Evolutionary conservation across 2,888 invertebrate genomes (phyloP), one percentile per base, ranked within the genome.

Genomic region (Pogonocherus hispidulus): DNA sequence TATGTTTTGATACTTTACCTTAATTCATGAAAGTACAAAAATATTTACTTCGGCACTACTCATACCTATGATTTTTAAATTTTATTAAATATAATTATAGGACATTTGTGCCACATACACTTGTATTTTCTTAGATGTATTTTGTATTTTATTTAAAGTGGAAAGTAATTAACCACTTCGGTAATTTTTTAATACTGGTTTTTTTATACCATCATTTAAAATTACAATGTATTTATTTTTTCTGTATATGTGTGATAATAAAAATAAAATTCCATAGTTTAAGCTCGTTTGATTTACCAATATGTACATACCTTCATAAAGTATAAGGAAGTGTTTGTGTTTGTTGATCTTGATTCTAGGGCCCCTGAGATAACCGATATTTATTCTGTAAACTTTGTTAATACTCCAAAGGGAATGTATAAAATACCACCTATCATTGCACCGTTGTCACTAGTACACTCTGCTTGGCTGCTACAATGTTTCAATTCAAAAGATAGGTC

Each of bases 161-260:
- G 22, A 20, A 32, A 32, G 35, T 51, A 46, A 47, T 51, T 35
- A 49, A 47, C 16, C 54, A 54, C 63, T 32, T 41, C 23, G 46
- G 52, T 57, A 63, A 44, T 67, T 63, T 67, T 67, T 54, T 64
- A 63, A 44, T 35, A 22, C 18, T 47, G 52, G 16, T 59, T 64
- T 57, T 64, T 57, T 59, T 52, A 67, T 23, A 47, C 27, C 41
- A 27, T 68, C n/a, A 47, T 47, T 47, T 44, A 22, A 63, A 19
- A 67, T 62, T 60, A 32, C 55, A 47, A 66, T 57, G 59, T 63
- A 63, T 63, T 63, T 57, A 44, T 62, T 63, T n/a, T 37, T 63
- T 63, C 27, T 67, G 62, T 67, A 59, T 59, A 59, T 47, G 64
- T 68, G 68, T 64, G 68, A 68, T 68, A 68, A 59, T 68, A 64